Evolutionary conservation across 1,140 invertebrate genomes (phyloP), one percentile per base, ranked within the genome.

Genomic region (Aphaenogaster rudis): DNA sequence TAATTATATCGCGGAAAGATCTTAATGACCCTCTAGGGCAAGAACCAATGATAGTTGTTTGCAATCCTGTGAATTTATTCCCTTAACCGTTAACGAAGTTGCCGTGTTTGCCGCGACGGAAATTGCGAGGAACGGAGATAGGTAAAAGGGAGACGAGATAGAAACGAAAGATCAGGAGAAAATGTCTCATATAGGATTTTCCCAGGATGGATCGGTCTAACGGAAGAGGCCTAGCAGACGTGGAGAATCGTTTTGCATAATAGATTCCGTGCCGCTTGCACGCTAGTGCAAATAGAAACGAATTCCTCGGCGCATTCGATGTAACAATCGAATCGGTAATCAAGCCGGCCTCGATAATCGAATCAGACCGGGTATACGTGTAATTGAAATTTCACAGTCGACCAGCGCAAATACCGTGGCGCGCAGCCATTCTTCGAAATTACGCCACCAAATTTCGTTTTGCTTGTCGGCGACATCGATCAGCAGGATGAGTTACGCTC

Each of bases 291-390:
- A 92, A 92, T 86, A 90, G 88, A 86, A 91, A 91, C 88, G 81
- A 90, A 91, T 92, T 90, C 88, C 91, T 90, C 89, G 89, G 85
- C 86, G 92, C 89, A 91, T 93, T 93, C 93, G 90, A 93, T 90
- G 91, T 90, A 94, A 94, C 93, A 94, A 94, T 94, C 93, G 93
- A 94, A 94, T 94, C 93, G 92, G 93, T 94, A 94, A 94, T 94
- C 93, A 94, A 94, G 90, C 93, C 88, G 88, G 80, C 61, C 81
- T 86, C 86, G 89, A 93, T 93, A 94, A 94, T 94, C 92, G 89
- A 94, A 92, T 94, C 92, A 87, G 86, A 76, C 42, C 86, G 87
- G 88, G 86, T 90, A 88, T 84, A 92, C 72, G 91, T 92, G 89
- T 94, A 93, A 94, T 94, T 94, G 92, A 94, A 94, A 94, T 93